Conservation (phyloP, 2,797 vertebrate genomes). For the Miopithecus talapoin region DNA sequence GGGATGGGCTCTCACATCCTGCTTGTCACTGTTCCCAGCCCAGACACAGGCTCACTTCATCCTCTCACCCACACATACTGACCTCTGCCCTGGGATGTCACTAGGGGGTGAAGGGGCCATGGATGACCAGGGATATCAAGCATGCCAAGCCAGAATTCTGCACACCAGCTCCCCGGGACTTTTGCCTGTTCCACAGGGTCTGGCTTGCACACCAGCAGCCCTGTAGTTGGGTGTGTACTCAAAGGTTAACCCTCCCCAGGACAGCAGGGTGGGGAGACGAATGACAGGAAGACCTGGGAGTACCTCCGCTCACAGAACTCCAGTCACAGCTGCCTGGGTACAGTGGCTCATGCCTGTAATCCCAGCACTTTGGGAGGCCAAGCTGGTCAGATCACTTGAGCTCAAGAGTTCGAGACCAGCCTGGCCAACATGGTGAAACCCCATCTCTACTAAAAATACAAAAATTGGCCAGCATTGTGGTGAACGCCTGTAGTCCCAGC, state of each 20-base stretch:
- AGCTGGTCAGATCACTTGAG: too few species aligned
- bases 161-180: background rate
- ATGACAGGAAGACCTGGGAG: background rate
- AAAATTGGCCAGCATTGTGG: too few species aligned
- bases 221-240: background rate
- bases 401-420: too few species aligned
- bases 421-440: too few species aligned
- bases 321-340: background rate
- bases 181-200: background rate
- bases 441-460: too few species aligned
- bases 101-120: background rate
- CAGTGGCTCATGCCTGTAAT: too few species aligned
- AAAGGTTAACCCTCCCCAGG: background rate
- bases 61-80: background rate
- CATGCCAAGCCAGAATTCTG: background rate
- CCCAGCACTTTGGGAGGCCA: too few species aligned
- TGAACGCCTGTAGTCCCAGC: too few species aligned
- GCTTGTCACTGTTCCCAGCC: constrained; percentile 18
- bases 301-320: background rate
- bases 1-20: background rate
- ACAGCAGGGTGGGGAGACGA: background rate
- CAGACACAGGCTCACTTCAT: constrained; percentile 66
- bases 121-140: background rate
- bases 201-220: background rate
- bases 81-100: constrained; percentile 50